Evolutionary conservation across 2,888 invertebrate species (phyloP).

Genomic region (Gymnosoma rotundatum): DNA sequence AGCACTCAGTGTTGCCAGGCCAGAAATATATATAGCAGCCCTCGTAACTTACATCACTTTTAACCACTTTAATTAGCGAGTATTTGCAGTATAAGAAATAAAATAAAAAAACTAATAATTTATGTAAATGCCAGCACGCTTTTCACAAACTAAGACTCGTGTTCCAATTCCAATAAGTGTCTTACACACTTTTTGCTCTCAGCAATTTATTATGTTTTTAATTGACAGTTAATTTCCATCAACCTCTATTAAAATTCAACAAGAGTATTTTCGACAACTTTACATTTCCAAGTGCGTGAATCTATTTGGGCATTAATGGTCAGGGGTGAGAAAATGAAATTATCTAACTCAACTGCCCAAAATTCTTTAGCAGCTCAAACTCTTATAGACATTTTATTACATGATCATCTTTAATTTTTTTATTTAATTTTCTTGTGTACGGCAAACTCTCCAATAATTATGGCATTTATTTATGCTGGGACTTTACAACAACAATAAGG

Average conservation of each 20-base stretch:
- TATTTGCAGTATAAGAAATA: conserved; percentile 1
- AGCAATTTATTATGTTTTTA: conserved; percentile 25
- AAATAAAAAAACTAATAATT: not conserved
- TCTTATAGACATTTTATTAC: too few relatives aligned
- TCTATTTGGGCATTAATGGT: not conserved
- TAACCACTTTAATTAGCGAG: conserved; percentile 2
- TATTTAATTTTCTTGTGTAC: not conserved
- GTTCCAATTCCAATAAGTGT: not conserved
- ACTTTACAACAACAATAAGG: not conserved
- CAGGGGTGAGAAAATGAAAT: not conserved
- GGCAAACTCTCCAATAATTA: not conserved
- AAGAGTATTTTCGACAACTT: conserved; percentile 6
- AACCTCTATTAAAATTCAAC: conserved; percentile 41
- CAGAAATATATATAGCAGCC: too few relatives aligned
- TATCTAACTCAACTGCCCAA: conserved; percentile 25
- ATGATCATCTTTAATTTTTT: not conserved
- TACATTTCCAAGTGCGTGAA: not conserved
- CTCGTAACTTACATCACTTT: conserved; percentile 1
- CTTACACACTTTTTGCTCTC: not conserved
- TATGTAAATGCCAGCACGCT: conserved; percentile 32
- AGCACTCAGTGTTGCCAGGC: too few relatives aligned
- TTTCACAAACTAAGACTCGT: conserved; percentile 25
- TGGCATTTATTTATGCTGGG: conserved; percentile 17
- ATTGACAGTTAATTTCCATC: conserved; percentile 49
- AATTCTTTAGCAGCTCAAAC: not conserved